Evolutionary conservation across 2,888 invertebrate species (phyloP).

Genomic region (Zele albiditarsus): DNA sequence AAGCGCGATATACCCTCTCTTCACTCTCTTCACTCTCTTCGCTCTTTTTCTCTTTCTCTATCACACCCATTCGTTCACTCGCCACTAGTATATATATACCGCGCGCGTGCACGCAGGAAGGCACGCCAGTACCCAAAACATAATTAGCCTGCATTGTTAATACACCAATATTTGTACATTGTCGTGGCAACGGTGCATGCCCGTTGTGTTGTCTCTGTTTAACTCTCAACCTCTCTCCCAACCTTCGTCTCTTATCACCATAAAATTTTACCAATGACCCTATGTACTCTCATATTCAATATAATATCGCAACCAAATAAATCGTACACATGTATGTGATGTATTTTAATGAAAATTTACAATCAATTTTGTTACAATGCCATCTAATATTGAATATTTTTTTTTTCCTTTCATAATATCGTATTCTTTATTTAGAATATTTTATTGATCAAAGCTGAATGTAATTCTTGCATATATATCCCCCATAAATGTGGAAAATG

Average conservation of each 20-base stretch:
- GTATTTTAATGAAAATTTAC: too few species aligned
- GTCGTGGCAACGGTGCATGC: conserved; percentile 59
- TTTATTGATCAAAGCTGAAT: too few species aligned
- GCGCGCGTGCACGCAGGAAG: conserved; percentile 50
- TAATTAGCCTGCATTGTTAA: conserved; percentile 73
- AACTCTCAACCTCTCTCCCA: conserved; percentile 28
- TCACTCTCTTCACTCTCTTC: conserved; percentile 38
- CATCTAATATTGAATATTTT: too few species aligned
- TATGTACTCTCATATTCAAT: too few species aligned
- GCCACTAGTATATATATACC: conserved; percentile 22
- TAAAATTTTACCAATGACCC: neutral
- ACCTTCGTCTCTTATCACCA: conserved; percentile 26
- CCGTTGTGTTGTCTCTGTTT: conserved; percentile 30
- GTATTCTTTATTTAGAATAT: too few species aligned
- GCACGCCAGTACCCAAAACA: conserved; percentile 67
- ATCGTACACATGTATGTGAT: too few species aligned
- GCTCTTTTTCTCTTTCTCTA: conserved; percentile 33
- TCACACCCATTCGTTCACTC: conserved; percentile 30
- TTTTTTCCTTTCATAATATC: too few species aligned
- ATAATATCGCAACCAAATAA: too few species aligned
- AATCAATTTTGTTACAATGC: too few species aligned
- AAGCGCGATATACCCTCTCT: conserved; percentile 60
- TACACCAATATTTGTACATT: conserved; percentile 72
- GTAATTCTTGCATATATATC: too few species aligned
- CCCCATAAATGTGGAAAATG: too few species aligned